A percentile compares a stretch with the other conserved stretches of the same genome.
Evolutionary conservation across 2,888 invertebrate genomes (phyloP).

Genomic region (Strigamia crassipes): DNA sequence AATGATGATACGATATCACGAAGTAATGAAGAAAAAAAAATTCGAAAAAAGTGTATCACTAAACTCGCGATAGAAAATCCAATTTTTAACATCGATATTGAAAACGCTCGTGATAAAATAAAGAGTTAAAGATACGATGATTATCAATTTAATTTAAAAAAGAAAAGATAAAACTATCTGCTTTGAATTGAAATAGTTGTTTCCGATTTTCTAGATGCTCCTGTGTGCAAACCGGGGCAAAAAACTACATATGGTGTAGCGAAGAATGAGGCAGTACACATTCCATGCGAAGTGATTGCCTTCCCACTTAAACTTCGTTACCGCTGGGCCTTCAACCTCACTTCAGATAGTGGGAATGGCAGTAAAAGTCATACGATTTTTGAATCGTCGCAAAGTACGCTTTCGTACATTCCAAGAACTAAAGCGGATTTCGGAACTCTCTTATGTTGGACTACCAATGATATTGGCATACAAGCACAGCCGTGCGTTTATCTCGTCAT

Average conservation of each 20-base stretch:
- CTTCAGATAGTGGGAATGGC: slow-evolving; percentile 84
- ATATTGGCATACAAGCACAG: slow-evolving; percentile 52
- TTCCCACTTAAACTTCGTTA: slow-evolving; percentile 78
- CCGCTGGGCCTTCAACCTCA: slow-evolving; percentile 94
- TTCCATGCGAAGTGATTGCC: slow-evolving; percentile 86
- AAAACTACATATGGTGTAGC: slow-evolving; percentile 84
- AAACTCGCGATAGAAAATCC: not conserved
- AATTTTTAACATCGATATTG: not conserved
- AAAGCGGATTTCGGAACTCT: slow-evolving; percentile 54
- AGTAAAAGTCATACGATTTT: slow-evolving; percentile 47
- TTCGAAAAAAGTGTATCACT: not conserved
- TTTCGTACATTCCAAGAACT: slow-evolving; percentile 53
- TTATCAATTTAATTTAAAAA: not conserved
- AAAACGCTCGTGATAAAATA: not conserved
- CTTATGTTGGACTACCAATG: slow-evolving; percentile 53
- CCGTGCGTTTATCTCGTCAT: slow-evolving; percentile 54
- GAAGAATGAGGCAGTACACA: slow-evolving; percentile 81
- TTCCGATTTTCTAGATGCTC: slow-evolving; percentile 69
- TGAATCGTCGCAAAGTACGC: slow-evolving; percentile 51
- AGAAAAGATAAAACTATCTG: not conserved
- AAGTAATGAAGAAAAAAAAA: not conserved
- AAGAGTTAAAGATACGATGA: not conserved
- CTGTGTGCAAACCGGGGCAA: slow-evolving; percentile 75
- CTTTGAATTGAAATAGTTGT: not conserved
- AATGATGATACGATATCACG: not conserved